phyloP scores from a whole-genome alignment of 2,888 invertebrate species.

The Pandemis corylana region DNA sequence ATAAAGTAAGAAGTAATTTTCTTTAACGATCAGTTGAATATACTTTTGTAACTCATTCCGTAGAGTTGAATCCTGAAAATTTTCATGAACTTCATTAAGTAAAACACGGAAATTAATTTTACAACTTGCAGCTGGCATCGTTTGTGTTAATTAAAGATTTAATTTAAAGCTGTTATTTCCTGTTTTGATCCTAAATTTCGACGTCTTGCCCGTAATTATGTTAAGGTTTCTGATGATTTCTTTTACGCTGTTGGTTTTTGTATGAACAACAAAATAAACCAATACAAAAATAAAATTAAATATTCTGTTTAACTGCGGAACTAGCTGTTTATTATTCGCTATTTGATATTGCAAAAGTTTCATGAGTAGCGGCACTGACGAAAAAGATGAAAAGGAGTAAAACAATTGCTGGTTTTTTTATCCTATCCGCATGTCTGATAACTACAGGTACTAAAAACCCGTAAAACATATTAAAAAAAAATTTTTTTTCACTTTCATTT shows the following conservation, averaged over 20 bases:
- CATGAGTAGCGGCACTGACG: no score
- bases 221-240: background rate
- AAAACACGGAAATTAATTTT: conserved; percentile 34
- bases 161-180: conserved; percentile 21
- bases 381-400: no score
- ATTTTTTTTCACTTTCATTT: no score
- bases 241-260: background rate
- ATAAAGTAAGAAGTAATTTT: conserved; percentile 1
- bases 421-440: no score
- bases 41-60: conserved; percentile 9
- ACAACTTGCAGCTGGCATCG: conserved; percentile 27
- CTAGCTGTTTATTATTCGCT: no score
- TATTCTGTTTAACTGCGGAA: no score
- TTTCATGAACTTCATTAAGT: conserved; percentile 33
- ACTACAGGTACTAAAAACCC: no score
- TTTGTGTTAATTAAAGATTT: conserved; percentile 31
- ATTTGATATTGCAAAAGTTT: no score
- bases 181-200: background rate
- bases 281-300: no score
- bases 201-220: background rate
- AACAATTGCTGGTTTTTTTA: no score
- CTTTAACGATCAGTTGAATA: conserved; percentile 12
- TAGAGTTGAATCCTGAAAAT: conserved; percentile 26
- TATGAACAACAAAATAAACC: no score
- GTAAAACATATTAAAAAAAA: no score